These are phyloP conservation scores for Plemyria rubiginata DNA, from an alignment of 2,888 invertebrate species.

Conservation along the genomic window DNA sequence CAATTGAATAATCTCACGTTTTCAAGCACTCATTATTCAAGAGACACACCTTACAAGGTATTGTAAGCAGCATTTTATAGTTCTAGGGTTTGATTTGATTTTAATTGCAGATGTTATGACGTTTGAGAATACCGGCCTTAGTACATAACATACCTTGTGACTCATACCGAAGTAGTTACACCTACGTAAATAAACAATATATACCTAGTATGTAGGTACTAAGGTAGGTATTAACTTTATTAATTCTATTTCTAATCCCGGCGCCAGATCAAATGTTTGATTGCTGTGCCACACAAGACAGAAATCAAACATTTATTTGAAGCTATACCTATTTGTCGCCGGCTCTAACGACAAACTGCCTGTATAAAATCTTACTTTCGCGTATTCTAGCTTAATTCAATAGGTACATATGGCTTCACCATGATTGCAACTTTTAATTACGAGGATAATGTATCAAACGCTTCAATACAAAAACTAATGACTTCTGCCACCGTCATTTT, in stretches of 20 bases:
- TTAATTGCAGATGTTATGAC: conserved; percentile 24
- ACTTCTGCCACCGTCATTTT: neutral
- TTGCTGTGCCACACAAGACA: too few species aligned
- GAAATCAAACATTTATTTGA: too few species aligned
- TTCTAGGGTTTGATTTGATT: conserved; percentile 15
- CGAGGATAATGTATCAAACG: neutral
- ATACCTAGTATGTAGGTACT: neutral
- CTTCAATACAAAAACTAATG: neutral
- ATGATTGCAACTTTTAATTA: neutral
- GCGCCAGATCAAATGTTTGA: too few species aligned
- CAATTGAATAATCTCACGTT: conserved; percentile 26
- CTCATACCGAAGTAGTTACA: conserved; percentile 30
- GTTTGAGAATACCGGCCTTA: conserved; percentile 18
- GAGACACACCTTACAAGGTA: conserved; percentile 15
- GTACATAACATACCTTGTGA: conserved; percentile 20
- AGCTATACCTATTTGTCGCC: too few species aligned
- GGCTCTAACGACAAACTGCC: neutral
- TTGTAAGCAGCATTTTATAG: conserved; percentile 13
- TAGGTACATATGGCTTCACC: too few species aligned
- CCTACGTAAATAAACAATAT: conserved; percentile 34
- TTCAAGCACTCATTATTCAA: conserved; percentile 16
- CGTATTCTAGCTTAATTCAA: neutral
- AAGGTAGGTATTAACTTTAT: too few species aligned
- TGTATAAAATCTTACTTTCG: neutral
- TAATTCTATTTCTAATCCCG: too few species aligned